A percentile compares a stretch with the other conserved stretches of the same genome.
Conservation (phyloP, 2,797 vertebrate species). For the Sebastes vulpes region DNA sequence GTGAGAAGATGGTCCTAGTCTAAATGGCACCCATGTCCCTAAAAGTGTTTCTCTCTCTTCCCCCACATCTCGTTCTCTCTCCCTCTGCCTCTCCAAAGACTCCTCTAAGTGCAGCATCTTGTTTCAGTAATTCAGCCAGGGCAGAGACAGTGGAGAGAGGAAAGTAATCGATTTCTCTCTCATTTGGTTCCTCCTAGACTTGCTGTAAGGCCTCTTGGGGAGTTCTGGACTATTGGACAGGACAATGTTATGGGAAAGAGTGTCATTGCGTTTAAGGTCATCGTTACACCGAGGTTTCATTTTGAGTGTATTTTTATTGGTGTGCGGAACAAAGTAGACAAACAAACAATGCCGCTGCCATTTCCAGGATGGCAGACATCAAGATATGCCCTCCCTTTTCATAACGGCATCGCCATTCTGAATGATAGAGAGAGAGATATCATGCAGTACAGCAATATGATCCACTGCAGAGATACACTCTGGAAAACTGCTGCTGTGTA, state of each 20-base stretch:
- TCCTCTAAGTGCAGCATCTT: constrained; percentile 89
- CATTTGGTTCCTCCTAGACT: constrained; percentile 85
- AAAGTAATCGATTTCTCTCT: constrained; percentile 86
- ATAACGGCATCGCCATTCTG: constrained; percentile 40
- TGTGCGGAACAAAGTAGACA: constrained; percentile 66
- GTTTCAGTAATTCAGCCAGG: constrained; percentile 89
- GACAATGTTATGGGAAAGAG: constrained; percentile 84
- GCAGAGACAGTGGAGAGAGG: constrained; percentile 84
- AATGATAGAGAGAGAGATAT: constrained; percentile 55
- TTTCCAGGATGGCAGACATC: constrained; percentile 64
- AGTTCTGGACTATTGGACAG: constrained; percentile 84
- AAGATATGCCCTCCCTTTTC: constrained; percentile 42
- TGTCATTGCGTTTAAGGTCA: constrained; percentile 87
- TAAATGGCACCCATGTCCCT: constrained; percentile 89
- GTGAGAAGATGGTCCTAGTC: constrained; percentile 81
- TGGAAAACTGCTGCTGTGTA: constrained; percentile 68
- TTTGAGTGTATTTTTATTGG: constrained; percentile 80
- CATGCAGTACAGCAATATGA: constrained; percentile 59
- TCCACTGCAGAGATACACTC: constrained; percentile 54
- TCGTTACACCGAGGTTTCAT: constrained; percentile 77
- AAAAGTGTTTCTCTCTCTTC: constrained; percentile 84
- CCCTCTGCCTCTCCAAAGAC: constrained; percentile 80
- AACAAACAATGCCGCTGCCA: constrained; percentile 67
- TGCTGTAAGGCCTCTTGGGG: constrained; percentile 85
- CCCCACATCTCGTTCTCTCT: constrained; percentile 62